phyloP scores from a whole-genome alignment of 2,113 vertebrate genomes.

The Ursus arctos region DNA sequence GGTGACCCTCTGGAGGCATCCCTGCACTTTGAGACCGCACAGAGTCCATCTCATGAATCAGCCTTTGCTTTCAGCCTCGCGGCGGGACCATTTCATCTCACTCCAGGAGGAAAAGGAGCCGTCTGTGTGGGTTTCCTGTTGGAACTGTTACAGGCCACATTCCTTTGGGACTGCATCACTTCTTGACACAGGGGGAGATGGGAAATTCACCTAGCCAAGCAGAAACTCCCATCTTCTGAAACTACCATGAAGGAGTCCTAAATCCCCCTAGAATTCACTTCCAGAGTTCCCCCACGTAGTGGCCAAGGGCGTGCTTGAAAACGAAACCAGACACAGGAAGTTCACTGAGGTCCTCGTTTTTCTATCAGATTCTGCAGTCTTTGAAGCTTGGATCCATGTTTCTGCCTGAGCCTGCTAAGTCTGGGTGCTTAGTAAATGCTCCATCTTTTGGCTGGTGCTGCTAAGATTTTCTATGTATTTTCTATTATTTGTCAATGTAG shows the following conservation, averaged over 20 bases:
- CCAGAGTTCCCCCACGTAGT: not conserved
- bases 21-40: not conserved
- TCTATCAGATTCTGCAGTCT: not conserved
- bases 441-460: not conserved
- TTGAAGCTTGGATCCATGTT: not conserved
- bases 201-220: conserved; percentile 9
- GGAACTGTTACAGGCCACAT: conserved; percentile 10
- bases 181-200: not conserved
- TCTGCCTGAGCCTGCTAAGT: not conserved
- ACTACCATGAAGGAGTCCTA: not conserved
- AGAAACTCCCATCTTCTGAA: conserved; percentile 23
- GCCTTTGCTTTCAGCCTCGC: not conserved
- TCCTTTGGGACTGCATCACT: conserved; percentile 63
- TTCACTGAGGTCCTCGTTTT: conserved; percentile 30
- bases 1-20: not conserved
- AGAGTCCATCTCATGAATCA: not conserved
- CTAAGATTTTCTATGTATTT: conserved; percentile 37
- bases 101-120: conserved; percentile 48
- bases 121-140: conserved; percentile 46
- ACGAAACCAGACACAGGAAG: conserved; percentile 47
- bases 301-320: not conserved
- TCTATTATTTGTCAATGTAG: not conserved
- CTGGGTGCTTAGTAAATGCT: conserved; percentile 27
- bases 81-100: not conserved
- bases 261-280: conserved; percentile 30